phyloP scores from a whole-genome alignment of 2,888 invertebrate genomes.

The Synanthedon andrenaeformis region DNA sequence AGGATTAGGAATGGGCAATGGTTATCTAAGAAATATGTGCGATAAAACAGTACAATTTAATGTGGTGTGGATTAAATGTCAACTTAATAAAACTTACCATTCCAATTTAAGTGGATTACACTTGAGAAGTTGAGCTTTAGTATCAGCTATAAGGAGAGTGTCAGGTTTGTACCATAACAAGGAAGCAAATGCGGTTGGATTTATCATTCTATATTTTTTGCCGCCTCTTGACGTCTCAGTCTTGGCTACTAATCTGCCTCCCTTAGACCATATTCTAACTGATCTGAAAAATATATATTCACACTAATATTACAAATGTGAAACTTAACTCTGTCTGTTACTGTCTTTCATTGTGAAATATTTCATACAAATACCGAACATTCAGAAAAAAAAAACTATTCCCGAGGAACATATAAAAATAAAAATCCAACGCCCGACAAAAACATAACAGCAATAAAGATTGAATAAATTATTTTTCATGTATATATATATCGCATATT shows the following conservation, averaged over 20 bases:
- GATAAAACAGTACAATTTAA: neutral
- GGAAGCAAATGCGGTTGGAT: constrained; percentile 23
- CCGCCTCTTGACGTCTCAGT: constrained; percentile 33
- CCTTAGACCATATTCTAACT: constrained; percentile 75
- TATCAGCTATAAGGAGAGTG: constrained; percentile 67
- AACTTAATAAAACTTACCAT: constrained; percentile 23
- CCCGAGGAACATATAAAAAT: too few species aligned
- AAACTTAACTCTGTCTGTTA: too few species aligned
- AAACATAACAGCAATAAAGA: too few species aligned
- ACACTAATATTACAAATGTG: too few species aligned
- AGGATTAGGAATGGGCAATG: too few species aligned
- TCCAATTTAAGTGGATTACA: constrained; percentile 69
- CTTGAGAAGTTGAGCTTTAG: constrained; percentile 71
- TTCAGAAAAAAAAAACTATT: too few species aligned
- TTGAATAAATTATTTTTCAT: too few species aligned
- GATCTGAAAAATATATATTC: constrained; percentile 35
- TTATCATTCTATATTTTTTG: too few species aligned
- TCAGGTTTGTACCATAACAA: constrained; percentile 73
- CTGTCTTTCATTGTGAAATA: too few species aligned
- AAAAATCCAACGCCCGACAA: too few species aligned
- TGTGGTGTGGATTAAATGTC: neutral
- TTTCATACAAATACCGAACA: too few species aligned
- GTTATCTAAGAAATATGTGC: neutral
- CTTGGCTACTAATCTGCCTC: constrained; percentile 61
- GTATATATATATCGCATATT: too few species aligned